Base-by-base conservation (phyloP, 1,140 invertebrate species). In the Rhizoglyphus robini region DNA sequence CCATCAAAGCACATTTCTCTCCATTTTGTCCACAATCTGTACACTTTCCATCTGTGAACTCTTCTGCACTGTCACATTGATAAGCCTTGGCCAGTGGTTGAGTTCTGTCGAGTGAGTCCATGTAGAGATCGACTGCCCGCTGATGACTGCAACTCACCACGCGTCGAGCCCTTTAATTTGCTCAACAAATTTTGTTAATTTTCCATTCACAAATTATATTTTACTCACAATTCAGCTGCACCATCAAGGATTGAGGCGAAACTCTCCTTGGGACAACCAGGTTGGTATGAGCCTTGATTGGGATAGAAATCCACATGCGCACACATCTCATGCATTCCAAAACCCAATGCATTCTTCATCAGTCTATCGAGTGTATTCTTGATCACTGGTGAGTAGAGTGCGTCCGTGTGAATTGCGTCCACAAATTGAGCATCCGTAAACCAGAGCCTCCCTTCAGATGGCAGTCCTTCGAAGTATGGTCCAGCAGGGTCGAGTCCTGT, bases 121-220 rank as follows among this genome's bases (percentile, higher is more conserved):
- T 86, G 75, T 88, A 88, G 18, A 90, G 81, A 74, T 87, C 86
- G 66, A 89, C 86, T n/a, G 88, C 86, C 70, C 88, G 79, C 5
- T 89, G 83, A 73, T 91, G 89, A 73, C 88, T 90, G 73, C 89
- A 92, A 20, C 86, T 86, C 0, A 89, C 83, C 1, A 88, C 76
- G 32, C 86, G 86, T 63, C 86, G 77, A 18, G 85, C 84, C 0
- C 86, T 87, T n/a, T 20, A n/a, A n/a, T n/a, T n/a, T n/a, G n/a
- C 75, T 87, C 85, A 58, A 27, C 46, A 13, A 25, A 23, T 18
- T 15, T 25, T 51, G 29, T 13, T 25, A 11, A 8, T 41, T 41
- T 41, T 11, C 8, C 8, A 41, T 11, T 8, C 8, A 41, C 38
- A 11, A 41, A 11, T 11, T 30, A 51, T 4, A 36, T 31, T 69